Conservation (phyloP, 37 sponge, comb jelly and placozoan species). For the Bolinopsis microptera region DNA sequence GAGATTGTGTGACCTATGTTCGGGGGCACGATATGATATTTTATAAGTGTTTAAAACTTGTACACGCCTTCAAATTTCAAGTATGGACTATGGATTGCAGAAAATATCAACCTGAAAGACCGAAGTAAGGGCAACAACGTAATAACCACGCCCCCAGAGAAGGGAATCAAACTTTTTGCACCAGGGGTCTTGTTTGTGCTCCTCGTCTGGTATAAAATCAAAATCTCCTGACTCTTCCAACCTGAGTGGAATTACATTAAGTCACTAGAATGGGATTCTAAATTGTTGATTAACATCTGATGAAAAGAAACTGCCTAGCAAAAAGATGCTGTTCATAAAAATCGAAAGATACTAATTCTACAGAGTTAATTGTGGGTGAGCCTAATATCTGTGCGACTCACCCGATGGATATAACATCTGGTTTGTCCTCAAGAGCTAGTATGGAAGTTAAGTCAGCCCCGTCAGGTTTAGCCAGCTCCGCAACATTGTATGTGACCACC, state of each 20-base stretch:
- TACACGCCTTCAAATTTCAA: too few species aligned
- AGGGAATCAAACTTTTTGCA: not conserved
- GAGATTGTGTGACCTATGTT: too few species aligned
- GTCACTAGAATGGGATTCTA: too few species aligned
- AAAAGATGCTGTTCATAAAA: too few species aligned
- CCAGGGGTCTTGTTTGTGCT: not conserved
- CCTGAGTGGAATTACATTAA: not conserved
- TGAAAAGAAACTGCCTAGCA: too few species aligned
- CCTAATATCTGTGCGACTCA: not conserved
- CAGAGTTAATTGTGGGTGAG: too few species aligned
- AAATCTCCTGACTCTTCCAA: slow-evolving; percentile 36
- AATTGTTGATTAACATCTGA: too few species aligned
- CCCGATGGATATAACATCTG: slow-evolving; percentile 2
- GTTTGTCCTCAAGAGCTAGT: not conserved
- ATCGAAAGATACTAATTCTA: too few species aligned
- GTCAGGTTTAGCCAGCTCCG: not conserved
- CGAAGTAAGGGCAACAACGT: not conserved
- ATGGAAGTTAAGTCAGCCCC: not conserved
- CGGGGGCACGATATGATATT: too few species aligned
- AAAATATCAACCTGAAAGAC: slow-evolving; percentile 39
- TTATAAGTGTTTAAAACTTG: too few species aligned
- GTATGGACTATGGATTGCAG: too few species aligned
- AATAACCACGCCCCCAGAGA: not conserved
- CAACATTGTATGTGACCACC: not conserved
- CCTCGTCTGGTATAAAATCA: slow-evolving; percentile 11